phyloP scores from a whole-genome alignment of 2,888 invertebrate genomes.

The Busseola fusca region DNA sequence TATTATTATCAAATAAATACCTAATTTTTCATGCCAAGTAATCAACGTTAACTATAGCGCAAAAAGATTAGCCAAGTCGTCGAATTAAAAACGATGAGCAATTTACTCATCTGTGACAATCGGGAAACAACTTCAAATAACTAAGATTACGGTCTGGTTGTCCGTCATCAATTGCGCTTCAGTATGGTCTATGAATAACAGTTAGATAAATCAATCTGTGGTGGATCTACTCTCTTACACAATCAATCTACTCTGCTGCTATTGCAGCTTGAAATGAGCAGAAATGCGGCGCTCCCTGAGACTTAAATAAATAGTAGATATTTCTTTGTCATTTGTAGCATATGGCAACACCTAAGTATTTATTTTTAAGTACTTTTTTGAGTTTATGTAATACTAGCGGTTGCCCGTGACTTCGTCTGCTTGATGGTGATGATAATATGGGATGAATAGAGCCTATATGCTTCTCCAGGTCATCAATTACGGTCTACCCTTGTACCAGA shows the following conservation, averaged over 20 bases:
- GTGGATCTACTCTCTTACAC: not conserved
- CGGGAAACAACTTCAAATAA: slow-evolving; percentile 16
- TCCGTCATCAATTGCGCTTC: not conserved
- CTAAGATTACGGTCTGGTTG: slow-evolving; percentile 11
- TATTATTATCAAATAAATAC: not conserved
- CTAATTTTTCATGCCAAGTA: not conserved
- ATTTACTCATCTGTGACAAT: slow-evolving; percentile 6
- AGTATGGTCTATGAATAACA: slow-evolving; percentile 22
- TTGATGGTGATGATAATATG: no score
- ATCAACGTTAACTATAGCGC: not conserved
- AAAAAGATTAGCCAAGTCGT: not conserved
- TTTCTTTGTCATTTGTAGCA: not conserved
- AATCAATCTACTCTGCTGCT: not conserved
- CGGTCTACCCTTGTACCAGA: no score
- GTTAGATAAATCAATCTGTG: slow-evolving; percentile 18
- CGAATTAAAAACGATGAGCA: not conserved
- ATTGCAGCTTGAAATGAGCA: not conserved
- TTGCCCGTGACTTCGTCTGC: no score
- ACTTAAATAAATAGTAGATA: not conserved
- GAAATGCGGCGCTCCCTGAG: not conserved
- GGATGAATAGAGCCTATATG: no score
- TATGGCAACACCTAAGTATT: not conserved
- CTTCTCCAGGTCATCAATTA: no score
- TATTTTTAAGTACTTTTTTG: not conserved
- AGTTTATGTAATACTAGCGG: no score